These are phyloP conservation scores for Todiramphus chloris DNA, from an alignment of 2,113 vertebrate genomes.

Conservation along the genomic window DNA sequence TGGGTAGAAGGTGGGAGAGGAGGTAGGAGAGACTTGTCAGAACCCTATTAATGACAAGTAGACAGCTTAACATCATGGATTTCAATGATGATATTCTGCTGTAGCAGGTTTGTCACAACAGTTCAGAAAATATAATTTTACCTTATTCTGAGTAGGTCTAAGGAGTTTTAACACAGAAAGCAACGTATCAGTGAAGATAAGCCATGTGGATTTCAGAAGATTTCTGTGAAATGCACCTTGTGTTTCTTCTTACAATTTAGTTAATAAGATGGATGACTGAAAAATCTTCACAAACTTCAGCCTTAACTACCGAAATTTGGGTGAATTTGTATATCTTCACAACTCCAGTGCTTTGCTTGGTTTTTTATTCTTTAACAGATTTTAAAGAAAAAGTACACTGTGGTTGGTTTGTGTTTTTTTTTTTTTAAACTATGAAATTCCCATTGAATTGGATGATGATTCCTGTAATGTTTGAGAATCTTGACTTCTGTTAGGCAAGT, in stretches of 20 bases:
- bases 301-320: neutral
- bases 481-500: neutral
- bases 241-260: neutral
- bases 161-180: neutral
- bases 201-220: neutral
- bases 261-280: neutral
- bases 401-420: neutral
- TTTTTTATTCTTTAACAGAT: neutral
- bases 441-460: neutral
- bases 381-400: neutral
- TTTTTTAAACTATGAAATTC: neutral
- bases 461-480: neutral
- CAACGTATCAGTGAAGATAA: neutral
- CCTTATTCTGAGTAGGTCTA: neutral
- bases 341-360: neutral
- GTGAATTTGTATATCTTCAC: neutral
- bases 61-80: accelerated
- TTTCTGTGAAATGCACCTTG: neutral
- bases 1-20: accelerated
- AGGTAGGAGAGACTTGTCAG: neutral
- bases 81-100: neutral
- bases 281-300: neutral
- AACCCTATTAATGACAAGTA: neutral
- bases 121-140: neutral
- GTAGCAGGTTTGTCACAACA: neutral